Evolutionary conservation across 2,888 invertebrate species (phyloP), one percentile per base, ranked within the genome.

Genomic region (Anoncus sp.): DNA sequence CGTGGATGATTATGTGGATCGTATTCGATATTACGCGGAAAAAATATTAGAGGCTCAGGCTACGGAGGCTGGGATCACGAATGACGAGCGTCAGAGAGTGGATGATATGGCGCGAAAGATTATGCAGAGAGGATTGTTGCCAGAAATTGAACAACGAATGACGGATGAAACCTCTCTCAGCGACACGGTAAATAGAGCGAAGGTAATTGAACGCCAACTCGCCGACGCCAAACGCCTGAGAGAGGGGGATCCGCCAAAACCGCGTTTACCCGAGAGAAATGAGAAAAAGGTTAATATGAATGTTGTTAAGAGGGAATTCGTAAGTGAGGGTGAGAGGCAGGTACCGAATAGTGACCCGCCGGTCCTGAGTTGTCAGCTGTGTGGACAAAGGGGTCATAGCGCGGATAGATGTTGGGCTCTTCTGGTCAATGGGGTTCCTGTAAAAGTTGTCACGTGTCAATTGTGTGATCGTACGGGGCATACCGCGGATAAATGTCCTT

Each of bases 1-100:
- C 12, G 43, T 55, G 1, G 43, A 53, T 18, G 66, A 66, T 16
- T 66, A 27, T 38, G 53, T 24, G 24, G 24, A 66, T 43, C 22
- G 53, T 18, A 66, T 66, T 43, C 66, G 27, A 3, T 14, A 53
- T 16, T n/a, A 20, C 4, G 66, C 35, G 0, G 63, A 49, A 35
- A 63, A 49, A 49, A 63, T 63, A 35, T 35, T 49, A 14, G 22
- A 63, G 20, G 45, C 35, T 27, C 9, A 10, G 1, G 12, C 6
- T 12, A 9, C 3, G 14, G 47, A 16, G 18, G 24, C 14, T 49
- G 14, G 6, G 22, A 27, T 9, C 27, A 47, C 31, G 31, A 20
- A 16, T 18, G 20, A 12, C n/a, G 22, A 49, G 3, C 6, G 31
- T 4, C 4, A 6, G 6, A 27, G 27, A 63, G 18, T 49, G 3